Conservation (phyloP, 2,113 vertebrate genomes). For the Prolemur simus region DNA sequence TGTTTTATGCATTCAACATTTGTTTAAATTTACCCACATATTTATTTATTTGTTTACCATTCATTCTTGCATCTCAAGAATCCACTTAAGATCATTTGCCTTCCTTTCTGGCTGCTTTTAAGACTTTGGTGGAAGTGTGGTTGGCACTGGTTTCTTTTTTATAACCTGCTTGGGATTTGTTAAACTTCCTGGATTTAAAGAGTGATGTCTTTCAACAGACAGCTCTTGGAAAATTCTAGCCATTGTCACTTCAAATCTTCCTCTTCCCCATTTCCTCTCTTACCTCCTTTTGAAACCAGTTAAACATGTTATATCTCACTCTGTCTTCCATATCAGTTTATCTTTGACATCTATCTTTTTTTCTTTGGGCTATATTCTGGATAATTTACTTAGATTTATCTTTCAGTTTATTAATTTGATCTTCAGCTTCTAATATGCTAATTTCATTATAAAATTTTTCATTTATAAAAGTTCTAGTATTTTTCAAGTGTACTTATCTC, state of each 20-base stretch:
- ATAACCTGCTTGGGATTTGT: neutral
- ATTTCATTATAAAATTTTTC: neutral
- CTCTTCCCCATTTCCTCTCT: neutral
- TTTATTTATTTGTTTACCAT: constrained; percentile 19
- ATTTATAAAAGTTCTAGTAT: neutral
- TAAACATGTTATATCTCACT: neutral
- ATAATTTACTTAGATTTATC: neutral
- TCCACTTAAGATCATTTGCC: neutral
- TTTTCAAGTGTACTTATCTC: neutral
- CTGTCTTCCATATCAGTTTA: neutral
- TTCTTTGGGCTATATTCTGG: neutral
- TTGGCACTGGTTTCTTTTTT: neutral
- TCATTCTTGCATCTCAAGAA: neutral
- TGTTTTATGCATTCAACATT: neutral
- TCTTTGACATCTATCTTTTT: neutral
- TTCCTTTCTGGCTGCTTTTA: constrained; percentile 30
- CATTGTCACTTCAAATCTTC: neutral
- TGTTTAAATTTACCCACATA: neutral
- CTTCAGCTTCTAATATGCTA: neutral
- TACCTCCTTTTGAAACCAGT: neutral
- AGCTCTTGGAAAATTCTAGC: neutral
- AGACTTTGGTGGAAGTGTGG: neutral
- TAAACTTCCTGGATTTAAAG: neutral
- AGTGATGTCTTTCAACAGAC: neutral
- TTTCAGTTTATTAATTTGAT: neutral